Evolutionary conservation across 1,140 invertebrate genomes (phyloP), one percentile per base, ranked within the genome.

Genomic region (Acromyrmex charruanus): DNA sequence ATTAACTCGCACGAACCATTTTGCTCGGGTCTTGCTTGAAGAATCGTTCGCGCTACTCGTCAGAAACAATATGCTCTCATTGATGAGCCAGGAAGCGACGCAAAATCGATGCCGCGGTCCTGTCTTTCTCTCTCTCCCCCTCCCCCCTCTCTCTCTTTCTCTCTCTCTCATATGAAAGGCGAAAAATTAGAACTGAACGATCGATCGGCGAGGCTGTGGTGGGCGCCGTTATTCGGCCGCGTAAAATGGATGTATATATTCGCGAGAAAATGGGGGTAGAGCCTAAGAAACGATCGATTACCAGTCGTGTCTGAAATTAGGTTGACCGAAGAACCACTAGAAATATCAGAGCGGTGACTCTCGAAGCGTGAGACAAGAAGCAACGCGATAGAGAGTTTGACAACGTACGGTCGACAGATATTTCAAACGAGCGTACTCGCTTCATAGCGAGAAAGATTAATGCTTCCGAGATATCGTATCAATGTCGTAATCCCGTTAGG

Each of bases 1-100:
- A 93, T 93, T 93, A 93, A 93, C 91, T 92, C 89, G 86, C 63
- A 79, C 81, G 44, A 51, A 74, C 87, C 85, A 77, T 91, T 91
- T 89, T 79, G 81, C 69, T 31, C 58, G 49, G 2, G 31, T 77
- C 61, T 58, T 31, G 69, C 69, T 31, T 55, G 65, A 65, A 71
- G 65, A 89, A 89, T 63, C 77, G 55, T 31, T 65, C 44, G 55
- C 12, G 44, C 16, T n/a, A 31, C 5, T 39, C 28, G 65, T 44
- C 21, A 79, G 55, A 71, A 88, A 53, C 65, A 84, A 88, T 77
- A 77, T 71, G 14, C 31, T 80, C 59, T 55, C 74, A 87, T 55
- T 79, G 66, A 80, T 59, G 49, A 58, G n/a, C 51, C 49, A 25
- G 68, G 31, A 65, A 82, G 74, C 35, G 77, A 61, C 49, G 86